Percentiles rank a stretch among this genome's conserved stretches.
Evolutionary conservation across 30 jellyfish, hydroid and myxozoan genomes (phyloP).

Genomic region (Calvadosia cruxmelitensis): DNA sequence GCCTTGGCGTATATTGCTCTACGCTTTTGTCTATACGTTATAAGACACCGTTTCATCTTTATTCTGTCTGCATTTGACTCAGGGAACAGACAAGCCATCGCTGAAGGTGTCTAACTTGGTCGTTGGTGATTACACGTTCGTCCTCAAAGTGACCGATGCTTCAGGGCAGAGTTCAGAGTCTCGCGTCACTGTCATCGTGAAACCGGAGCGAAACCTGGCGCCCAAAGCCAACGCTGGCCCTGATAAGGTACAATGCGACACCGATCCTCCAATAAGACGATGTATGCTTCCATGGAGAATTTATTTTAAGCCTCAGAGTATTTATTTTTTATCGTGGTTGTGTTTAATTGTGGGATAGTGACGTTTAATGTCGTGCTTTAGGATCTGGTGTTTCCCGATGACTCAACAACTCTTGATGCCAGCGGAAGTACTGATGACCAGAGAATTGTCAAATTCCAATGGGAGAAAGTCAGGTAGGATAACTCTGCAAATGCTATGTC

Average conservation of each 20-base stretch:
- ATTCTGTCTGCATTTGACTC: too few relatives aligned
- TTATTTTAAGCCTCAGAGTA: background rate
- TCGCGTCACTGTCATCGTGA: constrained; percentile 76
- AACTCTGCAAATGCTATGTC: background rate
- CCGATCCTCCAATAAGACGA: too few relatives aligned
- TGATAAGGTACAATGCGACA: constrained; percentile 58
- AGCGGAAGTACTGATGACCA: constrained; percentile 73
- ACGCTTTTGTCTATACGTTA: too few relatives aligned
- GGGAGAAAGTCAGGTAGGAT: constrained; percentile 72
- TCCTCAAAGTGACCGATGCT: constrained; percentile 72
- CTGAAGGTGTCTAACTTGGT: constrained; percentile 65
- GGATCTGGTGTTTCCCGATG: constrained; percentile 94
- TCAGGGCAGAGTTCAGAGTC: constrained; percentile 62
- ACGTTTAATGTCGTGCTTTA: constrained; percentile 1
- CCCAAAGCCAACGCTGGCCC: constrained; percentile 97
- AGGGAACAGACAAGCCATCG: constrained; percentile 72
- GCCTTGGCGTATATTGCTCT: too few relatives aligned
- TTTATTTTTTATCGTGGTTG: background rate
- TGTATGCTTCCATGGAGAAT: too few relatives aligned
- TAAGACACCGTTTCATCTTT: too few relatives aligned
- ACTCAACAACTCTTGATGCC: constrained; percentile 88
- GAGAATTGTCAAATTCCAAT: constrained; percentile 39
- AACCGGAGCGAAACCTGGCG: constrained; percentile 70
- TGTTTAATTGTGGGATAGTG: background rate
- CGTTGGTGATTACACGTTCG: constrained; percentile 75